Evolutionary conservation across 1,140 invertebrate species (phyloP).

Genomic region (Muscidifurax raptorellus): DNA sequence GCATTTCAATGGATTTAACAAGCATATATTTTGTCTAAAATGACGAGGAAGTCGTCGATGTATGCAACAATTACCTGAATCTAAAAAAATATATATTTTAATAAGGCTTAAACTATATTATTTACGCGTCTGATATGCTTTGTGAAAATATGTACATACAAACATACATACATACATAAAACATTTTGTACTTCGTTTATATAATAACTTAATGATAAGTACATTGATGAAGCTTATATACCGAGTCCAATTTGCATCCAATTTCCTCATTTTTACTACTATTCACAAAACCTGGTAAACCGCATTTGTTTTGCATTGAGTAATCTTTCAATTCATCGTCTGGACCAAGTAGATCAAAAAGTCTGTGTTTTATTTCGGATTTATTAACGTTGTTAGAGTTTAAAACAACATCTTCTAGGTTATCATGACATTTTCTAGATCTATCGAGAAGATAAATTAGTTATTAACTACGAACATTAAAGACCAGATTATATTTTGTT

Average conservation of each 20-base stretch:
- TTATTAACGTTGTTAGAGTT: background rate
- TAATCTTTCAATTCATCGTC: background rate
- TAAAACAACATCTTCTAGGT: constrained; percentile 1
- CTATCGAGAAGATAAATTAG: background rate
- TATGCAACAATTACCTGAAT: background rate
- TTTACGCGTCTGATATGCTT: no score
- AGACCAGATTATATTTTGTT: no score
- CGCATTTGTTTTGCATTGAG: no score
- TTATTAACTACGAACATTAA: background rate
- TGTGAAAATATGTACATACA: no score
- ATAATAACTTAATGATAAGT: background rate
- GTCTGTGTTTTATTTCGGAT: background rate
- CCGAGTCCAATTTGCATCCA: background rate
- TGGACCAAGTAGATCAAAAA: constrained; percentile 17
- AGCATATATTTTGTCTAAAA: constrained; percentile 15
- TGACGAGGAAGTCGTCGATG: constrained; percentile 16
- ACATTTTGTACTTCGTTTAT: no score
- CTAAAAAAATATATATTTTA: constrained; percentile 27
- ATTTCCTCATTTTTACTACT: background rate
- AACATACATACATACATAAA: no score
- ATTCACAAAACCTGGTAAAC: no score
- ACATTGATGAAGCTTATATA: constrained; percentile 23
- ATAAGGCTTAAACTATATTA: background rate
- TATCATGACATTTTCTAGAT: background rate
- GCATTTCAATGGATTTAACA: background rate